Evolutionary conservation across 2,888 invertebrate genomes (phyloP).

Genomic region (Phanerotoma sp.): DNA sequence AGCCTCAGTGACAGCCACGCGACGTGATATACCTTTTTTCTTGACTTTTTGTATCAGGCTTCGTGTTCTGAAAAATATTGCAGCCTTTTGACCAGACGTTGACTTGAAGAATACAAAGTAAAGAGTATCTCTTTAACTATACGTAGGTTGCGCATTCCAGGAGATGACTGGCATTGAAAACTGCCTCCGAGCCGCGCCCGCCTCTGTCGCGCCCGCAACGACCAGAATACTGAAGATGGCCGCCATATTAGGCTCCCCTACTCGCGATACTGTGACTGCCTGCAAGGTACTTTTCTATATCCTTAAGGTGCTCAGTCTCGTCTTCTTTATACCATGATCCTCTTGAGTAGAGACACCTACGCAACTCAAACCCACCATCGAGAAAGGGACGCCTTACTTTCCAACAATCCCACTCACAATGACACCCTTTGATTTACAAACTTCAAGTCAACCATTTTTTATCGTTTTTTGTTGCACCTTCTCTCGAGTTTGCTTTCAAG

Average conservation of each 20-base stretch:
- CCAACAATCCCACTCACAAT: neutral
- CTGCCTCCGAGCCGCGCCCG: slow-evolving; percentile 47
- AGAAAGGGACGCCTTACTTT: neutral
- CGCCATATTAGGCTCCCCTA: slow-evolving; percentile 50
- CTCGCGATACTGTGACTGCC: slow-evolving; percentile 30
- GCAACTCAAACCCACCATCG: neutral
- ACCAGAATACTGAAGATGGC: slow-evolving; percentile 56
- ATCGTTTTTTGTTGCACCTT: neutral
- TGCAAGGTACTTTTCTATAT: slow-evolving; percentile 14
- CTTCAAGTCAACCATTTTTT: neutral
- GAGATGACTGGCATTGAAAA: slow-evolving; percentile 56
- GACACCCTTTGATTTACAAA: slow-evolving; percentile 14
- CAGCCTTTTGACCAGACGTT: slow-evolving; percentile 41
- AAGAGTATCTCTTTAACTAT: slow-evolving; percentile 30
- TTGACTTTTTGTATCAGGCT: slow-evolving; percentile 25
- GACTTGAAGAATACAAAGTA: slow-evolving; percentile 50
- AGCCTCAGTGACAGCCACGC: too few species aligned
- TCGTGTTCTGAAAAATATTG: slow-evolving; percentile 46
- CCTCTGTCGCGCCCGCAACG: slow-evolving; percentile 39
- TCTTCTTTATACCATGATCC: too few species aligned
- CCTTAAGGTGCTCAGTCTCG: neutral
- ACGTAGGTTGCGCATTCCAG: slow-evolving; percentile 49
- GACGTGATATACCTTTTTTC: too few species aligned
- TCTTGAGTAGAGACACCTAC: slow-evolving; percentile 19
- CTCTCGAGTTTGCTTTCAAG: neutral